Conservation (phyloP, 1,140 invertebrate genomes). For the Ooceraea biroi region DNA sequence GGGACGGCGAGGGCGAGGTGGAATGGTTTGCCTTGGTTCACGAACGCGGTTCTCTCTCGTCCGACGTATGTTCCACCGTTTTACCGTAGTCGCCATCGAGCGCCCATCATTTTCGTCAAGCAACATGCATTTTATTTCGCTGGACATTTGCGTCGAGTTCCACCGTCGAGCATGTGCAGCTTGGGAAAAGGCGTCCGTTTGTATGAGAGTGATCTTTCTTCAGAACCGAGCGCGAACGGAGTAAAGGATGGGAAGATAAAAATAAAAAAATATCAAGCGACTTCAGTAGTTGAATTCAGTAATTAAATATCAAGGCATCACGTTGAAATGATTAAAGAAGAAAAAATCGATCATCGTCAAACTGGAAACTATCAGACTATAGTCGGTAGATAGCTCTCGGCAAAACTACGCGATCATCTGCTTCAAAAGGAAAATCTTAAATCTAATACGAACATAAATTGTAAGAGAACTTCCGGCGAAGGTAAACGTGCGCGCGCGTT, state of each 20-base stretch:
- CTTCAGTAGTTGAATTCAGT: background rate
- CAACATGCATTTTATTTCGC: conserved; percentile 5
- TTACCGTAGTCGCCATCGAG: conserved; percentile 10
- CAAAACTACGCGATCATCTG: background rate
- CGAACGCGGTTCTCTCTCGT: background rate
- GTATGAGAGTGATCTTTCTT: background rate
- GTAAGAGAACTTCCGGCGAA: background rate
- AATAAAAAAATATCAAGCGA: background rate
- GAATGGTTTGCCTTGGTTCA: background rate
- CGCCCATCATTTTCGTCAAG: background rate
- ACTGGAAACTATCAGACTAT: background rate
- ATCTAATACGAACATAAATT: conserved; percentile 11
- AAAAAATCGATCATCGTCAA: background rate
- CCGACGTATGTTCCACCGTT: conserved; percentile 36
- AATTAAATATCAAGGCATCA: background rate
- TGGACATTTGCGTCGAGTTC: background rate
- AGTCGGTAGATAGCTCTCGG: background rate
- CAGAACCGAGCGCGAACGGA: background rate
- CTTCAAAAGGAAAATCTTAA: background rate
- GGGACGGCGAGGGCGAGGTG: background rate
- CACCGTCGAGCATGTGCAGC: background rate
- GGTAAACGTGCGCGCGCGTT: background rate
- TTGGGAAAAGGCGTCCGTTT: background rate
- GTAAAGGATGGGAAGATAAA: too few relatives aligned
- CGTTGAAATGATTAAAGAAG: background rate